Evolutionary conservation across 2,888 invertebrate species (phyloP).

Genomic region (Megalurothrips usitatus): DNA sequence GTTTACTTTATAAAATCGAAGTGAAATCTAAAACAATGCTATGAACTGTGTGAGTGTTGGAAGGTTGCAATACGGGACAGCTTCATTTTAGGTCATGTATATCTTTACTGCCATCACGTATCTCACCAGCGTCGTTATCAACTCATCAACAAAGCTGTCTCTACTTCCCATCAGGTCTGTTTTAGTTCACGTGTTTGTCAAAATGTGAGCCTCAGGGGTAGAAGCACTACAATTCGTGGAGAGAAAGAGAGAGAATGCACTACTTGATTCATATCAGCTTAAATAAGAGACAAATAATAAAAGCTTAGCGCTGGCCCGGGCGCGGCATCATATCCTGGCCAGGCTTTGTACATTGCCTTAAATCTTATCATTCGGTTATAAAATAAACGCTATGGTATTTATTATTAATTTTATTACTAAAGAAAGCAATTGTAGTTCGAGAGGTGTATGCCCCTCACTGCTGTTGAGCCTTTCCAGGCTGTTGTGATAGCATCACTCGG

Average conservation of each 20-base stretch:
- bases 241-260: constrained; percentile 8
- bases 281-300: constrained; percentile 12
- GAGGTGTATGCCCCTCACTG: not conserved
- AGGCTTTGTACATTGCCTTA: constrained; percentile 25
- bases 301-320: constrained; percentile 22
- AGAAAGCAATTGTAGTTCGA: not conserved
- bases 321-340: constrained; percentile 2
- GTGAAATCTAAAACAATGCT: not conserved
- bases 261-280: constrained; percentile 25
- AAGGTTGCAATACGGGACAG: constrained; percentile 15
- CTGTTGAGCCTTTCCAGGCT: constrained; percentile 13
- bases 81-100: not conserved
- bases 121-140: not conserved
- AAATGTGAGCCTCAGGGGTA: not conserved
- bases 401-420: not conserved
- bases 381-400: constrained; percentile 18
- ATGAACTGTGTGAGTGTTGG: not conserved
- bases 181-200: not conserved
- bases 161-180: not conserved
- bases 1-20: not conserved
- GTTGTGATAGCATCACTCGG: constrained; percentile 24
- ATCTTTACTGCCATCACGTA: constrained; percentile 8
- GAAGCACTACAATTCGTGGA: constrained; percentile 7
- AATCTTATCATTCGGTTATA: constrained; percentile 20
- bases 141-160: constrained; percentile 14